A percentile compares a stretch with the other conserved stretches of the same genome.
Conservation (phyloP, 2,888 invertebrate genomes). For the Epicampocera succincta region DNA sequence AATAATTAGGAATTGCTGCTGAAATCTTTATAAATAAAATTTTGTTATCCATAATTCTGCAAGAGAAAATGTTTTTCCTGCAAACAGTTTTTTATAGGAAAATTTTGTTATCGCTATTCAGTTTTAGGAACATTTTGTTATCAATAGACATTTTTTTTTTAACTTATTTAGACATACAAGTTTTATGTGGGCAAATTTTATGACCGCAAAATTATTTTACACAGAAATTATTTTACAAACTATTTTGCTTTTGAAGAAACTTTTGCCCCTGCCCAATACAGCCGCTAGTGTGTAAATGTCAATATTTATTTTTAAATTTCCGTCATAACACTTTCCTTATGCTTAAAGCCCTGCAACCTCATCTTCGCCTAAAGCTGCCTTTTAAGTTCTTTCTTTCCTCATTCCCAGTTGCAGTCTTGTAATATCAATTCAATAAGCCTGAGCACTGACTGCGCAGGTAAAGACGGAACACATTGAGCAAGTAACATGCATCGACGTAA, state of each 20-base stretch:
- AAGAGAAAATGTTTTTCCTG: background rate
- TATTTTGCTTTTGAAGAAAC: too few species aligned
- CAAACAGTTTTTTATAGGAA: background rate
- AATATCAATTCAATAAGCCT: constrained; percentile 41
- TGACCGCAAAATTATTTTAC: too few species aligned
- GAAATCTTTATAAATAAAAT: too few species aligned
- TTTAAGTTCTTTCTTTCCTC: background rate
- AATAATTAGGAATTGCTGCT: too few species aligned
- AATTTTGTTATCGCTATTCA: too few species aligned
- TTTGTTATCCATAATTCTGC: background rate
- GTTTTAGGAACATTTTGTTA: too few species aligned
- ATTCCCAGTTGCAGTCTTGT: background rate
- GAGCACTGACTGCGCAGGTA: background rate
- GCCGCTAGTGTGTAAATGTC: constrained; percentile 25
- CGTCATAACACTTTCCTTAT: constrained; percentile 54
- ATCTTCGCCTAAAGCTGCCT: constrained; percentile 20
- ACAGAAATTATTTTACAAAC: too few species aligned
- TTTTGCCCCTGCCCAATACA: constrained; percentile 20
- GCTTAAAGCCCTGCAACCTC: constrained; percentile 26
- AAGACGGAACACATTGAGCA: constrained; percentile 25
- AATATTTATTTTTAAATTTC: constrained; percentile 52
- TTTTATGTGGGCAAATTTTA: too few species aligned
- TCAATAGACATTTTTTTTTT: too few species aligned
- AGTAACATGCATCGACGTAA: constrained; percentile 9
- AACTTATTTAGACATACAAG: too few species aligned